Evolutionary conservation across 2,113 vertebrate genomes (phyloP).

Genomic region (Talpa occidentalis): DNA sequence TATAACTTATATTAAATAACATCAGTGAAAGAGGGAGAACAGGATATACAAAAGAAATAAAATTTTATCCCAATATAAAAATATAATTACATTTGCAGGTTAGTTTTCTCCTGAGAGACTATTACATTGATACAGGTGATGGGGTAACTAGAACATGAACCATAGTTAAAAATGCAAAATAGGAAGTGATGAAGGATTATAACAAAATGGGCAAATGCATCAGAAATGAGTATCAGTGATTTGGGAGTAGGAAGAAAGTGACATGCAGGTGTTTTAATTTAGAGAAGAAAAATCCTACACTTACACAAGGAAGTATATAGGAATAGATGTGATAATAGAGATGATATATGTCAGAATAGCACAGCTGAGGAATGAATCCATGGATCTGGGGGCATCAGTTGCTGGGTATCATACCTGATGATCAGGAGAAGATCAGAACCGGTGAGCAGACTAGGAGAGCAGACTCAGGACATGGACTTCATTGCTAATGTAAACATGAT

Average conservation of each 20-base stretch:
- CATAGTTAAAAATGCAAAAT: not conserved
- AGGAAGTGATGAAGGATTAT: not conserved
- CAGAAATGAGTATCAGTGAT: not conserved
- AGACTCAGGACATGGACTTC: not conserved
- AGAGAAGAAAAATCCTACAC: not conserved
- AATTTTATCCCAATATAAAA: not conserved
- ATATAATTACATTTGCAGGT: slow-evolving; percentile 4
- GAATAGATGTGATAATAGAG: not conserved
- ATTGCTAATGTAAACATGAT: not conserved
- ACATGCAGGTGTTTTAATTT: not conserved
- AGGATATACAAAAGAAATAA: not conserved
- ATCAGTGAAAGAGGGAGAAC: not conserved
- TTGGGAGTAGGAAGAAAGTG: not conserved
- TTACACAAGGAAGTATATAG: not conserved
- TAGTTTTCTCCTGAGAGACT: not conserved
- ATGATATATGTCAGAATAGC: not conserved
- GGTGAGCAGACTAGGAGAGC: not conserved
- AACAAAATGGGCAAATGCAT: not conserved
- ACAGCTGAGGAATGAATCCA: not conserved
- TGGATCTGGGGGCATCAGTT: not conserved
- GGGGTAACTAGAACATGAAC: not conserved
- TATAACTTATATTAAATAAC: not conserved
- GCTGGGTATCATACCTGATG: not conserved
- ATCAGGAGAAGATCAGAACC: not conserved
- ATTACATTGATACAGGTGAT: not conserved